These are phyloP conservation scores for Pogonognathellus flavescens DNA, from an alignment of 1,140 invertebrate species.

Conservation along the genomic window DNA sequence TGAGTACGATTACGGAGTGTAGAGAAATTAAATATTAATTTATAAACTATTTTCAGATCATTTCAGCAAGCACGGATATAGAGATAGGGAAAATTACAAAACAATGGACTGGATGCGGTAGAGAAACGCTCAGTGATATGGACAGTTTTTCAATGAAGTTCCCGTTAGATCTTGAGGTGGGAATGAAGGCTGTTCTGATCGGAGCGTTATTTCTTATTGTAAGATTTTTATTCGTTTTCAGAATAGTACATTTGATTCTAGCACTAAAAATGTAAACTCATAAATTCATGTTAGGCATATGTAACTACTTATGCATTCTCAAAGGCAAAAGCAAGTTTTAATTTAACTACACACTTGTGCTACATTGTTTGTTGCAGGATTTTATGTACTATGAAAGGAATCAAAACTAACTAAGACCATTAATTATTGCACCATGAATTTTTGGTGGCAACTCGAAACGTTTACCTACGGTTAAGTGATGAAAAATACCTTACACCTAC, in stretches of 20 bases:
- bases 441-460: background rate
- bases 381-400: conserved; percentile 32
- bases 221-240: background rate
- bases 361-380: background rate
- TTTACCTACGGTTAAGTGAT: background rate
- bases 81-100: conserved; percentile 21
- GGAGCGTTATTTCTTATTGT: conserved; percentile 34
- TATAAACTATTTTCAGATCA: background rate
- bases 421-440: background rate
- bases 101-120: conserved; percentile 11
- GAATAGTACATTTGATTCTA: no score
- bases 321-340: no score
- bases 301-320: no score
- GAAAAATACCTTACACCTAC: background rate
- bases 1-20: no score
- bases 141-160: conserved; percentile 21
- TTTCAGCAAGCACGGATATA: background rate
- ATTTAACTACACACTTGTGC: background rate
- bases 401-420: conserved; percentile 23
- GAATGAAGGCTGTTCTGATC: conserved; percentile 30
- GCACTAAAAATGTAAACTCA: background rate
- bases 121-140: conserved; percentile 26
- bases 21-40: no score
- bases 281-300: no score
- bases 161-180: conserved; percentile 9